phyloP scores from a whole-genome alignment of 2,888 invertebrate species.

The Eulithis testata region DNA sequence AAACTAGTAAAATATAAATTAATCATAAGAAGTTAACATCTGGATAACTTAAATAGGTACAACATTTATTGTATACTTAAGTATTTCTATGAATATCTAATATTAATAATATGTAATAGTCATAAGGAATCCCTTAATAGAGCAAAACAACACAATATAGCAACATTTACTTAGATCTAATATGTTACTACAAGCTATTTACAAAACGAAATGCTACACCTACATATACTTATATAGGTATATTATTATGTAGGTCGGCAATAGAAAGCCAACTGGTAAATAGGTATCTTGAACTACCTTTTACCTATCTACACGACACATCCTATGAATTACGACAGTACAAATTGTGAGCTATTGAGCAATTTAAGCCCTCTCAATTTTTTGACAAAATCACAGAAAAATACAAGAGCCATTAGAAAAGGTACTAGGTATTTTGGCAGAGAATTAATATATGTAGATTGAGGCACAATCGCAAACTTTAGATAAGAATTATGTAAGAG shows the following conservation, averaged over 20 bases:
- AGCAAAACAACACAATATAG: slow-evolving; percentile 19
- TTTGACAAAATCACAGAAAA: slow-evolving; percentile 9
- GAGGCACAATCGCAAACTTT: neutral
- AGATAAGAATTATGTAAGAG: too few relatives aligned
- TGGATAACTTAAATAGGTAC: slow-evolving; percentile 4
- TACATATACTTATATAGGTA: too few relatives aligned
- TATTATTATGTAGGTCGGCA: too few relatives aligned
- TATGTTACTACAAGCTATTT: slow-evolving; percentile 1
- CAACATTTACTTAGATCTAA: slow-evolving; percentile 17
- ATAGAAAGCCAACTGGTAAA: too few relatives aligned
- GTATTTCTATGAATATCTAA: slow-evolving; percentile 3
- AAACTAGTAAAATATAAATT: slow-evolving; percentile 10
- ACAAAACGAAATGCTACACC: neutral
- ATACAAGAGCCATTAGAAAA: slow-evolving; percentile 1
- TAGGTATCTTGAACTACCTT: neutral
- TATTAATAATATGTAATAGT: slow-evolving; percentile 3
- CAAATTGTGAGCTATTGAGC: slow-evolving; percentile 3
- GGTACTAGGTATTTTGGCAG: neutral
- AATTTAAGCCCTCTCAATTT: neutral
- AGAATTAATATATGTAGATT: neutral
- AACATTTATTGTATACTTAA: neutral
- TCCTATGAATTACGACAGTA: neutral
- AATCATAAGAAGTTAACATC: slow-evolving; percentile 24
- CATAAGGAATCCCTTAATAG: slow-evolving; percentile 5
- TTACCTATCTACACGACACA: neutral